Base-by-base conservation (phyloP, 2,113 vertebrate species). In the Gavia stellata region DNA sequence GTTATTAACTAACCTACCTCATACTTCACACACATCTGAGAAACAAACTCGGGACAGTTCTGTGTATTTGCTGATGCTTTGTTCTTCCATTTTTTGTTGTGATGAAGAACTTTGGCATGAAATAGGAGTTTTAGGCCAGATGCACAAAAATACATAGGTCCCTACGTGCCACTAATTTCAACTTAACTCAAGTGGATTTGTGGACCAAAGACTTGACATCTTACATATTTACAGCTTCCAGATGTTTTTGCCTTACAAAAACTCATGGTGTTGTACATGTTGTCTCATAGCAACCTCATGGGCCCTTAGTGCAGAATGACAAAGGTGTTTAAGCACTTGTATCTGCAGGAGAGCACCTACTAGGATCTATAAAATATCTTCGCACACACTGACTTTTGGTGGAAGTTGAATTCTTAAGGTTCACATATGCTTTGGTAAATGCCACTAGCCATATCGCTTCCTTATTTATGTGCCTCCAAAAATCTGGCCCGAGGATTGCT, bases 171-270 rank as follows among this genome's bases (percentile, higher is more conserved):
- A 34, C 59, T 86, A 66, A 84, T 95, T 92, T 92, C 47, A 72
- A 3, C 17, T 84, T 84, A 63, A 47, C 17, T 88, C 24, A 66
- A 49, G 50, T 78, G 42, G 75, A 86, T 91, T 81, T 91, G 77
- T 78, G 26, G 77, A 84, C 72, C 4, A 9, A 92, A 81, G 83
- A 14, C 42, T 81, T 83, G 58, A 47, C 38, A 47, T 81, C 65
- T 91, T 75, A 52, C 12, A 17, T 80, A 91, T 91, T 90, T 94
- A 91, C 50, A 62, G 45, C 40, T 91, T 96, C 84, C 90, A 93
- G 93, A 71, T 96, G 81, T 25, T 92, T 94, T 58, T 93, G 56
- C 49, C 45, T 18, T 77, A 15, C 21, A 63, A 82, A 20, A 95
- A 87, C 77, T 56, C 24, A 23, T 38, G 24, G 15, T 80, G 31